Evolutionary conservation across 2,888 invertebrate species (phyloP).

Genomic region (Drymonia ruficornis): DNA sequence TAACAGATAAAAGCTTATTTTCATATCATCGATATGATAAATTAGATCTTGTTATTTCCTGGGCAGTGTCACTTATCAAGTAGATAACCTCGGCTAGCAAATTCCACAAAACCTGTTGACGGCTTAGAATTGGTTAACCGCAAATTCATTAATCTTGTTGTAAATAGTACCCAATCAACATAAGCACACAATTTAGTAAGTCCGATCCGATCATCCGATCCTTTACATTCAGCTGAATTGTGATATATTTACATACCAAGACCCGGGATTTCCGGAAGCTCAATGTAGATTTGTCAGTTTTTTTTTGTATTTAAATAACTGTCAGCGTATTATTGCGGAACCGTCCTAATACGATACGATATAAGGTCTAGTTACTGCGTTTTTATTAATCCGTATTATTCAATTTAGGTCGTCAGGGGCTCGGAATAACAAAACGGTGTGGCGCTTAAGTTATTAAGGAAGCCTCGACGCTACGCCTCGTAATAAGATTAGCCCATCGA

Average conservation of each 20-base stretch:
- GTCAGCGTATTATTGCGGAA: too few species aligned
- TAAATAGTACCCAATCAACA: not conserved
- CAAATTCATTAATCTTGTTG: not conserved
- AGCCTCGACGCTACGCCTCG: constrained; percentile 65
- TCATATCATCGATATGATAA: not conserved
- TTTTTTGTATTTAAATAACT: too few species aligned
- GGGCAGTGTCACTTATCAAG: constrained; percentile 1
- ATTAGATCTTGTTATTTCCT: constrained; percentile 5
- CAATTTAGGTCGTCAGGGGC: constrained; percentile 56
- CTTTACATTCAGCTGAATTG: too few species aligned
- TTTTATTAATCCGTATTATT: constrained; percentile 51
- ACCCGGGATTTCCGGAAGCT: too few species aligned
- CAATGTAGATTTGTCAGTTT: too few species aligned
- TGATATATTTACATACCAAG: too few species aligned
- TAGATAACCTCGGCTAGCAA: constrained; percentile 7
- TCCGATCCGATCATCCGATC: too few species aligned
- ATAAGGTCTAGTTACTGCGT: too few species aligned
- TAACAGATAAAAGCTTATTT: not conserved
- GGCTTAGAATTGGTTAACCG: not conserved
- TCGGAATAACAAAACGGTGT: constrained; percentile 56
- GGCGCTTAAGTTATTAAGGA: constrained; percentile 73
- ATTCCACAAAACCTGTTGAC: constrained; percentile 7
- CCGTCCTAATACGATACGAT: too few species aligned
- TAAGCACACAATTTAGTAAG: too few species aligned
- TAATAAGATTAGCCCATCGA: constrained; percentile 70